Evolutionary conservation across 2,888 invertebrate genomes (phyloP), one percentile per base, ranked within the genome.

Genomic region (Apoda limacodes): DNA sequence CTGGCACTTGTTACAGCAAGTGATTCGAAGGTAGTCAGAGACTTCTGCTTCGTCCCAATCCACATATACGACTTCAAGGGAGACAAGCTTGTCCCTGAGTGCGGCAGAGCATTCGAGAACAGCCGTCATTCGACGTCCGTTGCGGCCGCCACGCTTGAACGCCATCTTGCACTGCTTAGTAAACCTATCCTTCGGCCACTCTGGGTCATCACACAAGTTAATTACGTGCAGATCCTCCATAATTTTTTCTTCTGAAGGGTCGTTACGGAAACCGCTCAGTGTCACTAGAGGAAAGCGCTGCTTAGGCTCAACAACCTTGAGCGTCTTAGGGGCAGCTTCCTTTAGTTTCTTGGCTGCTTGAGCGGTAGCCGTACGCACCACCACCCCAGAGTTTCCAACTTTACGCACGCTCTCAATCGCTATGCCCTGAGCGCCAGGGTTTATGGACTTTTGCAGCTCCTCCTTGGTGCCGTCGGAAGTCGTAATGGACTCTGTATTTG

Each of bases 11-110:
- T n/a, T n/a, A n/a, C n/a, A n/a, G n/a, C n/a, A n/a, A 0, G 43
- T 43, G 1, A 35, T 39, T 1, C 22, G 5, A 0, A 43, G 7
- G 5, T 29, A 37, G 25, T 45, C 46, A 1, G 20, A 13, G 0
- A 39, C 32, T 2, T 34, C 30, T 0, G 37, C 32, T 0, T 26
- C 42, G 1, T 46, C 37, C 49, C 47, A 50, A 0, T 43, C 48
- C 0, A 52, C n/a, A 3, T 40, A 54, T 0, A 50, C 14, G 0
- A 22, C n/a, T 0, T 25, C 37, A 1, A 12, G 7, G 0, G 0
- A 1, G 0, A 51, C 4, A 0, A 51, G 13, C 0, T 3, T 17
- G 6, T 32, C 34, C 4, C 46, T 6, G 0, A 27, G n/a, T 1
- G 7, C 7, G 0, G 31, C 22, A 0, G 39, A 22, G 12, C 39